A percentile compares a stretch with the other conserved stretches of the same genome.
These are phyloP conservation scores for Trachymyrmex septentrionalis DNA, from an alignment of 1,140 invertebrate genomes.

Conservation along the genomic window DNA sequence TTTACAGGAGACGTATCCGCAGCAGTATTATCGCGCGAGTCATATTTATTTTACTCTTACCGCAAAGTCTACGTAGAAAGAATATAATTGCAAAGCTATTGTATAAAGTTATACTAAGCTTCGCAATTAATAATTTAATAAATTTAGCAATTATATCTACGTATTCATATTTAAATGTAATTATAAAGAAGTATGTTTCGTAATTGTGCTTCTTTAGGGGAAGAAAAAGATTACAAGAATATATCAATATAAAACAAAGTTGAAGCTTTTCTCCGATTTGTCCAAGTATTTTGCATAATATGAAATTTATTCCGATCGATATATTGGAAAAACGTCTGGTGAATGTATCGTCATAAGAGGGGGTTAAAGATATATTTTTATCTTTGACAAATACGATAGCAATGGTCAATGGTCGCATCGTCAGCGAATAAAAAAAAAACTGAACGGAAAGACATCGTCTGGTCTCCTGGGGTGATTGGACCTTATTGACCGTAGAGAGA, in stretches of 20 bases:
- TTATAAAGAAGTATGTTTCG: not conserved
- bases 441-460: slow-evolving; percentile 74
- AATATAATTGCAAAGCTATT: slow-evolving; percentile 11
- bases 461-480: slow-evolving; percentile 74
- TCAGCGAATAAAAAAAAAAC: slow-evolving; percentile 81
- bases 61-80: not conserved
- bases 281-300: not conserved
- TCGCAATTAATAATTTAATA: slow-evolving; percentile 18
- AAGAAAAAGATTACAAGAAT: not conserved
- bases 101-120: not conserved
- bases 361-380: slow-evolving; percentile 64
- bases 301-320: slow-evolving; percentile 6
- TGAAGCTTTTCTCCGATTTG: not conserved
- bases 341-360: slow-evolving; percentile 13
- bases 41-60: slow-evolving; percentile 40
- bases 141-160: slow-evolving; percentile 1
- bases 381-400: slow-evolving; percentile 76
- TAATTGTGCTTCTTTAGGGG: not conserved
- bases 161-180: not conserved
- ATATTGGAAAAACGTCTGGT: slow-evolving; percentile 2
- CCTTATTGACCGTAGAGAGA: slow-evolving; percentile 81
- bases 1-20: slow-evolving; percentile 12
- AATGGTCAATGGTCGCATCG: slow-evolving; percentile 74
- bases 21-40: slow-evolving; percentile 29
- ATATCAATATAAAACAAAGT: not conserved